Conservation (phyloP, 2,113 vertebrate species). For the Myotis yumanensis region DNA sequence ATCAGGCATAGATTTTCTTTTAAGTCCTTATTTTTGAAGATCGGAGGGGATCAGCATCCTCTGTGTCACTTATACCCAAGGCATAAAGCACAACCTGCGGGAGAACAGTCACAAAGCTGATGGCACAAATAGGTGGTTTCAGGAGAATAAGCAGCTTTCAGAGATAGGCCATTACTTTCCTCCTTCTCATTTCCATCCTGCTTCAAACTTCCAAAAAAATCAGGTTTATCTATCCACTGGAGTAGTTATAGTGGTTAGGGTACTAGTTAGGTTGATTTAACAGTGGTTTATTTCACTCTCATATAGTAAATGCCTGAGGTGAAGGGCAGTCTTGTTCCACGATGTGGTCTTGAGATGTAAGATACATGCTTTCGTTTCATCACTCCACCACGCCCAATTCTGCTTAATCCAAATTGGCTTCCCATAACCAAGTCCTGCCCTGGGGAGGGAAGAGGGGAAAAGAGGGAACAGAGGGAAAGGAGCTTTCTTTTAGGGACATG, state of each 20-base stretch:
- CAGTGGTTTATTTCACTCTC: not conserved
- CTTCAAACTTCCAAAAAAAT: not conserved
- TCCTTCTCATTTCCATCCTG: not conserved
- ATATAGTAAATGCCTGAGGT: not conserved
- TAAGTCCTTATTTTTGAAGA: not conserved
- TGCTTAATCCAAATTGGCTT: not conserved
- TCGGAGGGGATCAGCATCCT: not conserved
- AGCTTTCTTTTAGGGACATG: not conserved
- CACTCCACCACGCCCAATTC: accelerated
- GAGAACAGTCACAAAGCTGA: not conserved
- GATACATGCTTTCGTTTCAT: not conserved
- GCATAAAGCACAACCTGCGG: not conserved
- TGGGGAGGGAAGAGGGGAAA: not conserved
- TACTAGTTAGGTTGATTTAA: not conserved
- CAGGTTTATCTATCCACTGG: not conserved
- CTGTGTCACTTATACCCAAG: not conserved
- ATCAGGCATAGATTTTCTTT: not conserved
- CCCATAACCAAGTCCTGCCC: not conserved
- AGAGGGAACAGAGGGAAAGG: not conserved
- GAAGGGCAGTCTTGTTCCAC: not conserved
- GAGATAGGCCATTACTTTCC: not conserved
- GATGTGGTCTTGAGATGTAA: not conserved
- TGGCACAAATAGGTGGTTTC: not conserved
- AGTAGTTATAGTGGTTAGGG: not conserved
- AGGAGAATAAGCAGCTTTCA: not conserved